phyloP scores from a whole-genome alignment of 2,113 vertebrate species.

The Camelus dromedarius region DNA sequence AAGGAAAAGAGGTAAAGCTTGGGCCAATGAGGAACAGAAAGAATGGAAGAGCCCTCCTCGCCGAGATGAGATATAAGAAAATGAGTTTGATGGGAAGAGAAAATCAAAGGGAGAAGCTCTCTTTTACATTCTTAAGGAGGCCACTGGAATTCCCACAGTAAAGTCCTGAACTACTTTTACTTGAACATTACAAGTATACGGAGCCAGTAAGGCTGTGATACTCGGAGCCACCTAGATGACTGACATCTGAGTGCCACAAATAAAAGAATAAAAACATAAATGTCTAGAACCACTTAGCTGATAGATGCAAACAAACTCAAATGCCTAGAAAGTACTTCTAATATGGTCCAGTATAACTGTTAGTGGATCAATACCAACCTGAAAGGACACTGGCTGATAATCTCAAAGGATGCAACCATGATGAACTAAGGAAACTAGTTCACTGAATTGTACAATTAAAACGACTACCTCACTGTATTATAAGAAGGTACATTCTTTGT shows the following conservation, averaged over 20 bases:
- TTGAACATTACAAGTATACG: constrained; percentile 30
- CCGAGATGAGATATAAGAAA: background rate
- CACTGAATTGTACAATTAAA: constrained; percentile 16
- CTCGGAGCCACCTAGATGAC: background rate
- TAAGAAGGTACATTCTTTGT: background rate
- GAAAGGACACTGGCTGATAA: background rate
- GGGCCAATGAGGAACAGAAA: background rate
- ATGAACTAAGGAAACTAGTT: background rate
- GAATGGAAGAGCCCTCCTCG: background rate
- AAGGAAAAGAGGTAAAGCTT: background rate
- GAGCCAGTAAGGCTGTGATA: constrained; percentile 13
- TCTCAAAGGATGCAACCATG: constrained; percentile 8
- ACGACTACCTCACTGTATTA: background rate
- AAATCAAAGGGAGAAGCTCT: constrained; percentile 7
- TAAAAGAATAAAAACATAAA: constrained; percentile 49
- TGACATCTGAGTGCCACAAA: constrained; percentile 48
- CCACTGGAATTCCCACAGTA: background rate
- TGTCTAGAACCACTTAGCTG: background rate
- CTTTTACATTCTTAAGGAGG: background rate
- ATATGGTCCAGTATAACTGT: background rate
- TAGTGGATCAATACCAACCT: background rate
- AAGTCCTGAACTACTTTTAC: constrained; percentile 48
- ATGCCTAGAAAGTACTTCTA: background rate
- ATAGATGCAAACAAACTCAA: constrained; percentile 9
- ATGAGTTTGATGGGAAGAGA: background rate